Evolutionary conservation across 2,888 invertebrate genomes (phyloP).

Genomic region (Dasypogon diadema): DNA sequence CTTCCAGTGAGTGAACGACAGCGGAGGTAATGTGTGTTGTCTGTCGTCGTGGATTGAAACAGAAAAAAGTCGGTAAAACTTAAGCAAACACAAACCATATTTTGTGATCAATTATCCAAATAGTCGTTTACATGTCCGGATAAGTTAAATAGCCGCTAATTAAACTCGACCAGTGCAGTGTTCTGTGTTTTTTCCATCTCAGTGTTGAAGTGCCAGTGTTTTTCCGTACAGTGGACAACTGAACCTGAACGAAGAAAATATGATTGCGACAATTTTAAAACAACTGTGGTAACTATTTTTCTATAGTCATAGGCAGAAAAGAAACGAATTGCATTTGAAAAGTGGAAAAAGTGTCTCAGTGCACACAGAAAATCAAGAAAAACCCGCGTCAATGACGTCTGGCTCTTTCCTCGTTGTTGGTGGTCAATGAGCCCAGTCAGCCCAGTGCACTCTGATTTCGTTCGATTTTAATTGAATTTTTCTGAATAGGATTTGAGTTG

Average conservation of each 20-base stretch:
- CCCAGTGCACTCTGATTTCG: background rate
- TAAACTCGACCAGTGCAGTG: background rate
- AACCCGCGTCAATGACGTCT: background rate
- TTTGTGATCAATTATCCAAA: background rate
- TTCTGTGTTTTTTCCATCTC: background rate
- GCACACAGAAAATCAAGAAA: background rate
- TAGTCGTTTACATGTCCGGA: background rate
- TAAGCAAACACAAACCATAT: slow-evolving; percentile 15
- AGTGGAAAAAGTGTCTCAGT: background rate
- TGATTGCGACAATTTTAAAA: slow-evolving; percentile 30
- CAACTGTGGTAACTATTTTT: slow-evolving; percentile 39
- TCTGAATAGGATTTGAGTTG: background rate
- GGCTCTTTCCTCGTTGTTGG: background rate
- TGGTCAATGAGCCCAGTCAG: background rate
- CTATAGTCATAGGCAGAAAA: background rate
- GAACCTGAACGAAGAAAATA: background rate
- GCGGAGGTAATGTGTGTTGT: background rate
- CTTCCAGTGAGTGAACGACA: slow-evolving; percentile 13
- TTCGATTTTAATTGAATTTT: slow-evolving; percentile 2
- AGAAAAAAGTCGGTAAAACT: slow-evolving; percentile 8
- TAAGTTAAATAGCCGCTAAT: slow-evolving; percentile 1
- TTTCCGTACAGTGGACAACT: background rate
- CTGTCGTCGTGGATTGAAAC: slow-evolving; percentile 1
- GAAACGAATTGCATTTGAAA: background rate
- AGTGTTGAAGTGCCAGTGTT: background rate